Evolutionary conservation across 53 echinoderm and acorn worm species (phyloP).

Genomic region (Zoroaster sp.): DNA sequence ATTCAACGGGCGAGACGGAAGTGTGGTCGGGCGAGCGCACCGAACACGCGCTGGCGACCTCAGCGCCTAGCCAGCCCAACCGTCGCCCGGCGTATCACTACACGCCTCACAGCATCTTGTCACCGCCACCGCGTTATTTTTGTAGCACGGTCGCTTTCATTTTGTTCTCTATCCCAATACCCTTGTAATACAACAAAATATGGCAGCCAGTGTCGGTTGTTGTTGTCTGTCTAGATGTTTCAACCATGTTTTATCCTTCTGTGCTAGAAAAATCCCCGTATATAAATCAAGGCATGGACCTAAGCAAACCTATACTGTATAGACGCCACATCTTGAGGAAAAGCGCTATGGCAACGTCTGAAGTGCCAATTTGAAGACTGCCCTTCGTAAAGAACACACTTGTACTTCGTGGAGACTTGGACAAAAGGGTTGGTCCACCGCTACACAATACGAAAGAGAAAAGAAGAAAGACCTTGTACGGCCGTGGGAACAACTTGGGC

Average conservation of each 20-base stretch:
- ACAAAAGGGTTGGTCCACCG: conserved; percentile 35
- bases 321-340: not conserved
- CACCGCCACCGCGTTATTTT: conserved; percentile 19
- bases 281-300: not conserved
- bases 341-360: conserved; percentile 25
- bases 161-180: conserved; percentile 39
- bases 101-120: conserved; percentile 54
- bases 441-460: conserved; percentile 4
- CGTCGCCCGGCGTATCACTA: conserved; percentile 48
- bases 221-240: conserved; percentile 5
- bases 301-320: not conserved
- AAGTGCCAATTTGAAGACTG: conserved; percentile 2
- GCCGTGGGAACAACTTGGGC: conserved; percentile 40
- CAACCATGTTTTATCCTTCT: not conserved
- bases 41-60: conserved; percentile 36
- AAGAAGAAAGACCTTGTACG: conserved; percentile 30
- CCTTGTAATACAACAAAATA: conserved; percentile 29
- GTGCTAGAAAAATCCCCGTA: not conserved
- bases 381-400: conserved; percentile 3
- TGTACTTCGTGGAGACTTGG: conserved; percentile 30
- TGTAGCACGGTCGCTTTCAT: conserved; percentile 46
- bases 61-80: conserved; percentile 43
- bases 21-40: conserved; percentile 45
- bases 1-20: conserved; percentile 48
- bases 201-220: conserved; percentile 37